These are phyloP conservation scores for Casuarius casuarius DNA, from an alignment of 2,113 vertebrate species.

Conservation along the genomic window DNA sequence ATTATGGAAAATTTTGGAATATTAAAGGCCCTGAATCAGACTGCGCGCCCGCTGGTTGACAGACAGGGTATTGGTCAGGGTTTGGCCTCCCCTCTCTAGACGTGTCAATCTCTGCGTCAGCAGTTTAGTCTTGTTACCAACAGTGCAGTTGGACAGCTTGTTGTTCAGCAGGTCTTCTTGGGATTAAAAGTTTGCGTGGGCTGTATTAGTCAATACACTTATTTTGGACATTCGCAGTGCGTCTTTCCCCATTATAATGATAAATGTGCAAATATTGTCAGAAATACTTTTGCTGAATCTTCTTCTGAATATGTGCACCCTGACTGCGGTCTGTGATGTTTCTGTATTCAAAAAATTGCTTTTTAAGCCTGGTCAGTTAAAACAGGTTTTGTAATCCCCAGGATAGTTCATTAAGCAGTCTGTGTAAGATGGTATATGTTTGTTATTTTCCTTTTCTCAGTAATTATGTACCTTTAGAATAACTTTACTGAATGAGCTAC, in stretches of 20 bases:
- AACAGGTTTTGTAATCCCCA: not conserved
- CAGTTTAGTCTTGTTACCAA: not conserved
- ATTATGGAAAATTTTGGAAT: not conserved
- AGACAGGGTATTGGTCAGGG: not conserved
- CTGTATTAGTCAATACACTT: not conserved
- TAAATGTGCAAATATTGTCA: not conserved
- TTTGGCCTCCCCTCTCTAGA: not conserved
- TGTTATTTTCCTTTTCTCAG: not conserved
- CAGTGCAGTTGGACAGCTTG: not conserved
- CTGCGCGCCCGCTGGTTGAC: not conserved
- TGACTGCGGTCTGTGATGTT: accelerated
- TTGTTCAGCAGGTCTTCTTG: accelerated
- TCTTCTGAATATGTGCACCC: not conserved
- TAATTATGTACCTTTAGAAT: not conserved
- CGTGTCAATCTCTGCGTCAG: not conserved
- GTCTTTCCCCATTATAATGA: not conserved
- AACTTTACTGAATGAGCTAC: not conserved
- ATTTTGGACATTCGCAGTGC: not conserved
- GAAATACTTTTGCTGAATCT: not conserved
- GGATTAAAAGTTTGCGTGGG: not conserved
- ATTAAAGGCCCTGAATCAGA: not conserved
- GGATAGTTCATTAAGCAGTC: not conserved
- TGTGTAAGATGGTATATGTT: not conserved
- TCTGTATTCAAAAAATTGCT: not conserved
- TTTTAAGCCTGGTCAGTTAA: not conserved